Base-by-base conservation (phyloP, 1,140 invertebrate genomes). In the Drosophila erecta region DNA sequence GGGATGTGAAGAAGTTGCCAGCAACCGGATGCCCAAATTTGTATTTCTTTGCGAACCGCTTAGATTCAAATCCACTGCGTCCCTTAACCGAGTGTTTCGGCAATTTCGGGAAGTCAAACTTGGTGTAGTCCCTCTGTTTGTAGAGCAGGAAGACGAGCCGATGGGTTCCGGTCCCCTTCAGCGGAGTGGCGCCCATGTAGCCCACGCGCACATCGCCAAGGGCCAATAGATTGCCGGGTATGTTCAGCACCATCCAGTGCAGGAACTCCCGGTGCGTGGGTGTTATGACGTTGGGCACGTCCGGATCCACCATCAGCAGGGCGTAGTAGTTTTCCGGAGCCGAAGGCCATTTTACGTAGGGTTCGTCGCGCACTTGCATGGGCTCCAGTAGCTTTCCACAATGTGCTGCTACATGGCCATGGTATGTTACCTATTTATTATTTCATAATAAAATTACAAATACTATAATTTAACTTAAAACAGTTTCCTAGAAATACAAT, bases 161-260 rank as follows among this genome's bases (percentile, higher is more conserved):
- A 93, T 99, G 98, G 20, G 98, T 93, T 69, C 96, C 96, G 30
- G 96, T 97, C 37, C 94, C 95, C 80, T 95, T 92, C 8, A 97
- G 96, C 1, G 98, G 97, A 17, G 96, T 97, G 47, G 97, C 94
- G 15, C 97, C 97, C 66, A 98, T 93, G 91, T 98, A 99, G 2
- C 95, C 95, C 1, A 95, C 95, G 97, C 98, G 93, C 30, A 94
- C 93, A 70, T 97, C 96, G n/a, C 98, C 98, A 54, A 95, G 93
- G 0, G 79, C 69, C 0, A 98, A 89, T 33, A 96, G 93, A 67
- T 93, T 93, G 20, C 96, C 97, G 4, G 97, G 97, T 87, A 99
- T 98, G 89, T 99, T 99, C 1, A 94, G 96, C 0, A 99, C 96
- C 10, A 98, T 92, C 97, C 98, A 99, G 91, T 98, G 98, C 81